Conservation (phyloP, 2,888 invertebrate genomes). For the Loripinus fragilis region DNA sequence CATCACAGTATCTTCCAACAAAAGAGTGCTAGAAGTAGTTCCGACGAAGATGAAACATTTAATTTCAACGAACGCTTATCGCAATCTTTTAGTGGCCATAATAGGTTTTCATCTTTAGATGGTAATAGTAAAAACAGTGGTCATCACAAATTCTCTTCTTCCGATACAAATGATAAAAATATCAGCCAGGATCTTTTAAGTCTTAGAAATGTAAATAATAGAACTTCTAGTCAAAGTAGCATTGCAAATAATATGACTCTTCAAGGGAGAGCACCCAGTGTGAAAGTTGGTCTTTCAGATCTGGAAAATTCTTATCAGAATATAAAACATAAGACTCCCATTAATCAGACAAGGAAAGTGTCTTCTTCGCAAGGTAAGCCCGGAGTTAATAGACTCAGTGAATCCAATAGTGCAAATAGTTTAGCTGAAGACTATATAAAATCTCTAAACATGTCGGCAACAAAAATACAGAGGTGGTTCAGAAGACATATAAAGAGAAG, state of each 20-base stretch:
- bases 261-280: conserved; percentile 73
- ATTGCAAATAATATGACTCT: conserved; percentile 81
- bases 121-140: neutral
- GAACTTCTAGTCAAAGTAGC: conserved; percentile 57
- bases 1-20: conserved; percentile 74
- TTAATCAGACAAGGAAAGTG: conserved; percentile 77
- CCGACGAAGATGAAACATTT: conserved; percentile 69
- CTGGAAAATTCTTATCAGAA: conserved; percentile 82
- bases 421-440: conserved; percentile 78
- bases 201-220: conserved; percentile 29
- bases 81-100: conserved; percentile 36
- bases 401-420: conserved; percentile 57
- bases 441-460: conserved; percentile 75
- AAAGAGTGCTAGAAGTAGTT: conserved; percentile 69
- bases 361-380: conserved; percentile 14
- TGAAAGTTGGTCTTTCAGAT: conserved; percentile 77
- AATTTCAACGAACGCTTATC: conserved; percentile 47
- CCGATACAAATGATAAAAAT: conserved; percentile 5
- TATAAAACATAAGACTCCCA: conserved; percentile 81
- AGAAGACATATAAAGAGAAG: conserved; percentile 64
- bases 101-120: conserved; percentile 13
- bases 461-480: conserved; percentile 80
- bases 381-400: neutral
- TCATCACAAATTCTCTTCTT: neutral
- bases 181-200: conserved; percentile 31